These are phyloP conservation scores for Scylla paramamosain DNA, from an alignment of 1,140 invertebrate genomes.

Conservation along the genomic window DNA sequence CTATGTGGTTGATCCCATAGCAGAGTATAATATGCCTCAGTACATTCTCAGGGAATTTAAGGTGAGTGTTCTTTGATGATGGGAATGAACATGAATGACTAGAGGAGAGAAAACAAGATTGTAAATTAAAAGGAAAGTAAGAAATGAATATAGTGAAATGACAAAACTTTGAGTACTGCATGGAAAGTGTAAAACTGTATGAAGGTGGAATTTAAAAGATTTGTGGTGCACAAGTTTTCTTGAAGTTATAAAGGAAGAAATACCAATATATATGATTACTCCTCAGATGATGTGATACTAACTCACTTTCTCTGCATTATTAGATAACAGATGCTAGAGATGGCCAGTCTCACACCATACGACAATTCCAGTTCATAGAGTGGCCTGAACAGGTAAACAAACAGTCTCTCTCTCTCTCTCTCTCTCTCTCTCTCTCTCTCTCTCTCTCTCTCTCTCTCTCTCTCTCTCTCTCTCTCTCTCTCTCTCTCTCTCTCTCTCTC, in stretches of 20 bases:
- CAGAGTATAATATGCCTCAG: conserved; percentile 99
- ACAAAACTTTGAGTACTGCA: background rate
- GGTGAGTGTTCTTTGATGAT: conserved; percentile 82
- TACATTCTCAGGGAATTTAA: conserved; percentile 99
- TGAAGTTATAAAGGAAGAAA: too few species aligned
- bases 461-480: too few species aligned
- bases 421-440: too few species aligned
- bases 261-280: background rate
- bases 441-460: too few species aligned
- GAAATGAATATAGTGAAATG: too few species aligned
- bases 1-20: conserved; percentile 99
- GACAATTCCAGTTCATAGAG: conserved; percentile 99
- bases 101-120: too few species aligned
- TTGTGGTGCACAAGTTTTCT: background rate
- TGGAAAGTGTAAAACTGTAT: too few species aligned
- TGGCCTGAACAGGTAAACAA: conserved; percentile 93
- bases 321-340: conserved; percentile 91
- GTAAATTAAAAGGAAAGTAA: too few species aligned
- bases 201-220: background rate
- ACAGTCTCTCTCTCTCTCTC: background rate
- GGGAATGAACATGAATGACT: background rate
- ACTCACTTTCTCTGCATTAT: background rate
- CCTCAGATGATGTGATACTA: too few species aligned
- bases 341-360: conserved; percentile 95
- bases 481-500: too few species aligned